These are phyloP conservation scores for Antheraea mylitta DNA, from an alignment of 1,140 invertebrate species.

Conservation along the genomic window DNA sequence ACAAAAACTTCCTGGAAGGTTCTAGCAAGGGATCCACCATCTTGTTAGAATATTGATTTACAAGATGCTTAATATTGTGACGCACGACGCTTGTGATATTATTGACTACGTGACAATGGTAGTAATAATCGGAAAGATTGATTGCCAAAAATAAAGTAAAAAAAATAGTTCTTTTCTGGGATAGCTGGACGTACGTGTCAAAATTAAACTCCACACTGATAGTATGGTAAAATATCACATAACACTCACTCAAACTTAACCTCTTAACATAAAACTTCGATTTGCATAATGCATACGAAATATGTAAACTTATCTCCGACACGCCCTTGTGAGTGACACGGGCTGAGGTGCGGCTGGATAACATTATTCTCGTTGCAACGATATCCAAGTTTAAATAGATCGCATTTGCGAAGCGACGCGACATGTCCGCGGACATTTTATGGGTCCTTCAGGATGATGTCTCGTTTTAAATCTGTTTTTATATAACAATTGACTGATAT, in stretches of 20 bases:
- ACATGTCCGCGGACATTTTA: constrained; percentile 35
- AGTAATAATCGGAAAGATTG: no score
- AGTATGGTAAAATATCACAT: constrained; percentile 42
- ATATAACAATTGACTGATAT: neutral
- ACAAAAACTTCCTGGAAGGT: no score
- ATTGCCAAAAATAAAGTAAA: neutral
- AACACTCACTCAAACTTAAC: constrained; percentile 28
- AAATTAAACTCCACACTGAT: constrained; percentile 35
- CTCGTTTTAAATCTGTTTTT: neutral
- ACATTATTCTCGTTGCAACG: constrained; percentile 69
- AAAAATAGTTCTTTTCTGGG: neutral
- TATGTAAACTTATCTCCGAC: constrained; percentile 75
- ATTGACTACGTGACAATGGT: no score
- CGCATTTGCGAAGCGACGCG: constrained; percentile 54
- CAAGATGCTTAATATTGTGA: no score
- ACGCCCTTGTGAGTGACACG: constrained; percentile 70
- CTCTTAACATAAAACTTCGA: constrained; percentile 74
- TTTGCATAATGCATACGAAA: constrained; percentile 76
- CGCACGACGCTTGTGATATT: no score
- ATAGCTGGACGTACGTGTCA: constrained; percentile 12
- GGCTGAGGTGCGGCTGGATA: constrained; percentile 68
- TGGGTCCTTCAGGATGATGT: constrained; percentile 17
- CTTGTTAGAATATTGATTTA: no score
- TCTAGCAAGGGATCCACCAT: no score
- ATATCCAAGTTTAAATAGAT: constrained; percentile 70